Evolutionary conservation across 2,888 invertebrate genomes (phyloP), one percentile per base, ranked within the genome.

Genomic region (Euzophera pinguis): DNA sequence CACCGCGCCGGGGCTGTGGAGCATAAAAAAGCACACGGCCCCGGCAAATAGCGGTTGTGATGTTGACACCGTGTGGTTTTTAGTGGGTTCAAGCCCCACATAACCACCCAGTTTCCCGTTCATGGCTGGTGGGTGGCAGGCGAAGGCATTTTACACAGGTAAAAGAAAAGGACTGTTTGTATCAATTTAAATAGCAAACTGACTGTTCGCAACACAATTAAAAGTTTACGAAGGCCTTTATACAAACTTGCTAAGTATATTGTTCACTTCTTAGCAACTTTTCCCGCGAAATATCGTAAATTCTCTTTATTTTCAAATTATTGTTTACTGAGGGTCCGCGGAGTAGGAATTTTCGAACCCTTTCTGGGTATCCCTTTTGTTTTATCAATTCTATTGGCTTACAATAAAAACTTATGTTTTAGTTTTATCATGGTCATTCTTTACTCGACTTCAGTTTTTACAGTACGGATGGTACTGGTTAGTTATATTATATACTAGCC

Each of bases 311-410:
- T 41, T 29, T 13, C 22, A 48, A 50, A 50, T 50, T 41, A 50
- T 41, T 50, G 32, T 50, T 50, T 50, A 50, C 22, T 14, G 50
- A 32, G 29, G 41, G 32, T 32, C n/a, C 39, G 10, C 32, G 14
- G 8, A 12, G 50, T 8, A 1, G 8, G 6, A 50, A 50, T 29
- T 50, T 41, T 50, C 10, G 29, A 32, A 50, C 16, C 50, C 39
- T 41, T 50, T 49, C 29, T 14, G 13, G 13, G 16, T 8, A 37
- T 22, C 35, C 37, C 17, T 39, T 41, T 37, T 13, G 17, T 52
- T 53, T 41, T 42, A 35, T 53, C 29, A 35, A 37, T 42, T 50
- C n/a, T 14, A 53, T 50, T 35, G 42, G 52, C 32, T 22, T 48
- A 53, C 48, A 48, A 49, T 12, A 13, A 38, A 38, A 38, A 12